phyloP scores from a whole-genome alignment of 2,113 vertebrate genomes.

The Dromaius novaehollandiae region DNA sequence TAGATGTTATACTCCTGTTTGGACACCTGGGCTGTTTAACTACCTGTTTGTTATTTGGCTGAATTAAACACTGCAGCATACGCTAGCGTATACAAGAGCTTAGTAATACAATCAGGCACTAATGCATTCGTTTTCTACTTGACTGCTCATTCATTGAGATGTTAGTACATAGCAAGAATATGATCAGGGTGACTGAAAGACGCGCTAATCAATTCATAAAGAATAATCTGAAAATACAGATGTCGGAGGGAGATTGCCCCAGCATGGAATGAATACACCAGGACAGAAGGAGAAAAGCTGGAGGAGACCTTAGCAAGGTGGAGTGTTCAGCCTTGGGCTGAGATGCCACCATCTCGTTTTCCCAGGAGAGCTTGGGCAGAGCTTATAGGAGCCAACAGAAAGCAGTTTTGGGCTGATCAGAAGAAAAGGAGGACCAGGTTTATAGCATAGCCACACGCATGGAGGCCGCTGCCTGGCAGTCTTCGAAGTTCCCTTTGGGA shows the following conservation, averaged over 20 bases:
- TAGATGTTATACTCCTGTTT: not conserved
- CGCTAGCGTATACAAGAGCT: conserved; percentile 29
- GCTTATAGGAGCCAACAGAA: not conserved
- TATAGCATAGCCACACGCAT: too few species aligned
- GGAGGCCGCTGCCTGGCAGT: too few species aligned
- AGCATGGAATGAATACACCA: not conserved
- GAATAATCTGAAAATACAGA: conserved; percentile 51
- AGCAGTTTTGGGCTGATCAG: not conserved
- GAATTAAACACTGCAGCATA: conserved; percentile 9
- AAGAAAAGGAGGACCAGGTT: too few species aligned
- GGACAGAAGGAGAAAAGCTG: not conserved
- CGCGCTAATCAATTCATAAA: conserved; percentile 46
- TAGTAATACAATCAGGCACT: conserved; percentile 79
- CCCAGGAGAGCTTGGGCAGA: not conserved
- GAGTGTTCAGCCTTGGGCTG: not conserved
- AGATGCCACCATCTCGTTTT: not conserved
- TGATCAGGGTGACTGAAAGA: conserved; percentile 50
- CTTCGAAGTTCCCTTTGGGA: too few species aligned
- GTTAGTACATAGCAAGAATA: conserved; percentile 71
- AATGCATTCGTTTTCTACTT: conserved; percentile 85
- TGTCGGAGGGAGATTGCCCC: not conserved
- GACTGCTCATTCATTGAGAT: conserved; percentile 79
- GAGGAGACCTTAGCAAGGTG: not conserved
- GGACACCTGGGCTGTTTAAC: conserved; percentile 11
- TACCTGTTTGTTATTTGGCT: conserved; percentile 49